Evolutionary conservation across 2,888 invertebrate genomes (phyloP), one percentile per base, ranked within the genome.

Genomic region (Crossocerus cetratus): DNA sequence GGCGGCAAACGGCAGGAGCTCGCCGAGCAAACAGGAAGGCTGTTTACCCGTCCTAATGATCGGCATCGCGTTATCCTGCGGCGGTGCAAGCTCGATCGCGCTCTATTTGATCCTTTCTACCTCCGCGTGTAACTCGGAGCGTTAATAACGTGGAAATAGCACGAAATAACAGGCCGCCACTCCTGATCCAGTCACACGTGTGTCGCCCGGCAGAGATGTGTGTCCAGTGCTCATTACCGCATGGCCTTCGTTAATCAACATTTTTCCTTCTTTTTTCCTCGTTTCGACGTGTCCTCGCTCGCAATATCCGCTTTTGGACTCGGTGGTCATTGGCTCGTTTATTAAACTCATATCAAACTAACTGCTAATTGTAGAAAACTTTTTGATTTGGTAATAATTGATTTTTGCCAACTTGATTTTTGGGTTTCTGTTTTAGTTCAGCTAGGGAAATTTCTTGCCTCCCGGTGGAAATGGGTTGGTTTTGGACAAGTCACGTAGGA

Each of bases 161-260:
- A 61, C 21, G 63, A 74, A 68, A 73, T 58, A 61, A 57, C 18
- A n/a, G 49, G 43, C 14, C 43, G 49, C n/a, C n/a, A 42, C 44
- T 44, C 57, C 21, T 55, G 68, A 32, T 32, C 32, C 32, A 32
- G 32, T 32, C 32, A 32, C 32, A 32, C 20, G n/a, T n/a, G n/a
- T n/a, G n/a, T n/a, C n/a, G n/a, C 44, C 22, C 58, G 16, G 18
- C 18, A 32, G 32, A n/a, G n/a, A n/a, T 23, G 53, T 45, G 54
- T 43, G 65, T 58, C 13, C 58, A 69, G 62, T 61, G 65, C 75
- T 75, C 75, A 73, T 75, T 75, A 75, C 73, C 73, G 69, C 65
- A 56, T 65, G 55, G 73, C 44, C 55, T 65, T 72, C 73, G 65
- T 73, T 75, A 73, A 73, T 73, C 69, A 65, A 69, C 69, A 62